Percentiles rank a stretch among this genome's conserved stretches.
Evolutionary conservation across 2,113 vertebrate species (phyloP).

Genomic region (Myiozetetes cayanensis): DNA sequence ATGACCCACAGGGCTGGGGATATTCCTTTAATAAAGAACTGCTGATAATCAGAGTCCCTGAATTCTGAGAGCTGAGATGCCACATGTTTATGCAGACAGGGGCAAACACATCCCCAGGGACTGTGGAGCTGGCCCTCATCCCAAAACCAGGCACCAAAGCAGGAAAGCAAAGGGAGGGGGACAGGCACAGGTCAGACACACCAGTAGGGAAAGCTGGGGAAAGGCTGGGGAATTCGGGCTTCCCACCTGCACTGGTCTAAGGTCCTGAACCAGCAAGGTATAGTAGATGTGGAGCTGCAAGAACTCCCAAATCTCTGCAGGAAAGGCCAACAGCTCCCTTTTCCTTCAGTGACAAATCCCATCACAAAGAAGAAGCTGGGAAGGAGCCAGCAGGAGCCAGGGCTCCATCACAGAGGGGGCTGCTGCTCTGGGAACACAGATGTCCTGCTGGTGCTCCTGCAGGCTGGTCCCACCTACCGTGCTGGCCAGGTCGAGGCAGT

Average conservation of each 20-base stretch:
- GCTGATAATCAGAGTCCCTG: not conserved
- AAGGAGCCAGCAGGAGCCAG: not conserved
- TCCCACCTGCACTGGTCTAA: not conserved
- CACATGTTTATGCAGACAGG: not conserved
- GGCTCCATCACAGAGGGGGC: not conserved
- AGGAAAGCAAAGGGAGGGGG: not conserved
- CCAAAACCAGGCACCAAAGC: not conserved
- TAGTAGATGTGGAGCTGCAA: not conserved
- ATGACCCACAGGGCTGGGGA: not conserved
- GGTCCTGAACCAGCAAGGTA: not conserved
- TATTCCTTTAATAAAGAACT: not conserved
- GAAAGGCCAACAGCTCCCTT: not conserved
- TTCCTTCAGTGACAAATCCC: not conserved
- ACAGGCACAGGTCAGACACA: not conserved
- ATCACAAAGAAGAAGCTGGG: not conserved
- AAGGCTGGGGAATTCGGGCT: not conserved
- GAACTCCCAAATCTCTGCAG: not conserved
- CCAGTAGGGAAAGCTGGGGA: not conserved
- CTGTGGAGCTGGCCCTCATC: not conserved
- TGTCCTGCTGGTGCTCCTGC: not conserved
- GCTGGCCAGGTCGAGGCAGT: constrained; percentile 82
- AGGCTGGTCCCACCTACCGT: constrained; percentile 65
- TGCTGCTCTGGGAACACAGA: not conserved
- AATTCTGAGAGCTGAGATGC: not conserved
- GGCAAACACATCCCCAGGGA: not conserved